phyloP scores from a whole-genome alignment of 2,113 vertebrate species.

The Anguilla japonica region DNA sequence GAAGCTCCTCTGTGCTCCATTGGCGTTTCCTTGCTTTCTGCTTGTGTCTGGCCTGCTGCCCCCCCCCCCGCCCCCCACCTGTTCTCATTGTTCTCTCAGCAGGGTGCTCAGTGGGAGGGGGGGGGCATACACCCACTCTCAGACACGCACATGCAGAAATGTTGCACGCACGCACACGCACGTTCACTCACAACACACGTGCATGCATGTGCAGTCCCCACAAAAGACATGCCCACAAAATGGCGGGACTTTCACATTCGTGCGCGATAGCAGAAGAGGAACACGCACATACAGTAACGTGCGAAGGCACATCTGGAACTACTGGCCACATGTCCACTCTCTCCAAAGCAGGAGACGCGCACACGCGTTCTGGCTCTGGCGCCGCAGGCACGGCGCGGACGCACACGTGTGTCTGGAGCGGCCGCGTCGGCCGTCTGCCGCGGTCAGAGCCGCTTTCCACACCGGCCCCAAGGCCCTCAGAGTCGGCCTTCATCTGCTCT shows the following conservation, averaged over 20 bases:
- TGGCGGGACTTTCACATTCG: too few relatives aligned
- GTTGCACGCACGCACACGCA: not conserved
- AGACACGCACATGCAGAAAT: not conserved
- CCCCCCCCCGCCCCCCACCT: not conserved
- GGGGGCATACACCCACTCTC: not conserved
- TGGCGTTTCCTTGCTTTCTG: not conserved
- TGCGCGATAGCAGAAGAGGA: not conserved
- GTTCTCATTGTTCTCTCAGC: not conserved
- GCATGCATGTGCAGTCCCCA: too few relatives aligned
- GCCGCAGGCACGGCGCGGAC: not conserved
- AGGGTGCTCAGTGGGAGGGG: not conserved
- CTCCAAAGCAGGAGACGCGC: not conserved
- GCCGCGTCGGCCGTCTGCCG: not conserved
- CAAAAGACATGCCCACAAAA: too few relatives aligned
- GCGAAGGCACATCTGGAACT: not conserved
- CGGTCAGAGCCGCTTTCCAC: not conserved
- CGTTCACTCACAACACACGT: too few relatives aligned
- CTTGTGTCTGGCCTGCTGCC: constrained; percentile 8
- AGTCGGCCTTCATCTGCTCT: not conserved
- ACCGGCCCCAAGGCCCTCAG: not conserved
- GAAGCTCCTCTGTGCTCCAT: constrained; percentile 9
- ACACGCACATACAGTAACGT: too few relatives aligned
- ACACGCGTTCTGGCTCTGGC: not conserved
- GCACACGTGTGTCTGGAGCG: not conserved
- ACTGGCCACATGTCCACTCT: not conserved